A percentile compares a stretch with the other conserved stretches of the same genome.
phyloP scores from a whole-genome alignment of 2,888 invertebrate species.

The Plutella xylostella region DNA sequence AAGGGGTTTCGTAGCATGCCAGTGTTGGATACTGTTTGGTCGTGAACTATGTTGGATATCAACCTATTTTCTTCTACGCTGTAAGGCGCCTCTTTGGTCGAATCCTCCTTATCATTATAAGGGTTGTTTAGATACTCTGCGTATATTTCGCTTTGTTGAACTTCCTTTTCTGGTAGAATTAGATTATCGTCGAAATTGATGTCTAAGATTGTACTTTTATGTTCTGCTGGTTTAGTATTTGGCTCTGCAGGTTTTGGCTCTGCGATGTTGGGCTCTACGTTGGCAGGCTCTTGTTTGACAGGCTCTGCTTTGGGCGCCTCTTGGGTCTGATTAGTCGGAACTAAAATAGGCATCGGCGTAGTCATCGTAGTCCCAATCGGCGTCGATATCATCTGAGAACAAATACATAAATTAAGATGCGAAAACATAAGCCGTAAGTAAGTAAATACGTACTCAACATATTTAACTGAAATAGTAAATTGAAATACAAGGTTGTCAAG shows the following conservation, averaged over 20 bases:
- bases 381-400: slow-evolving; percentile 73
- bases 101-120: slow-evolving; percentile 52
- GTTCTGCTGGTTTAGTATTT: slow-evolving; percentile 11
- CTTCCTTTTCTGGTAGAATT: slow-evolving; percentile 21
- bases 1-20: slow-evolving; percentile 23
- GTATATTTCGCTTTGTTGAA: slow-evolving; percentile 49
- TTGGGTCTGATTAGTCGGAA: slow-evolving; percentile 29
- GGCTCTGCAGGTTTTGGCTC: slow-evolving; percentile 12
- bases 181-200: slow-evolving; percentile 11
- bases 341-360: slow-evolving; percentile 41
- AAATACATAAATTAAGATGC: too few species aligned
- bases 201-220: slow-evolving; percentile 14
- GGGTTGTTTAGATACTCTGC: slow-evolving; percentile 70
- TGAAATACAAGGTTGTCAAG: too few species aligned
- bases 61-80: slow-evolving; percentile 26
- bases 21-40: slow-evolving; percentile 20
- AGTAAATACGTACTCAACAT: too few species aligned
- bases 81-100: slow-evolving; percentile 37
- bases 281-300: slow-evolving; percentile 12
- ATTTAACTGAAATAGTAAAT: too few species aligned
- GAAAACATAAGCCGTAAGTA: too few species aligned
- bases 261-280: slow-evolving; percentile 14
- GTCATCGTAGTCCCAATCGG: slow-evolving; percentile 68
- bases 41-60: slow-evolving; percentile 12
- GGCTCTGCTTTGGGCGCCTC: slow-evolving; percentile 13